phyloP scores from a whole-genome alignment of 2,888 invertebrate species.

The Timema podura region DNA sequence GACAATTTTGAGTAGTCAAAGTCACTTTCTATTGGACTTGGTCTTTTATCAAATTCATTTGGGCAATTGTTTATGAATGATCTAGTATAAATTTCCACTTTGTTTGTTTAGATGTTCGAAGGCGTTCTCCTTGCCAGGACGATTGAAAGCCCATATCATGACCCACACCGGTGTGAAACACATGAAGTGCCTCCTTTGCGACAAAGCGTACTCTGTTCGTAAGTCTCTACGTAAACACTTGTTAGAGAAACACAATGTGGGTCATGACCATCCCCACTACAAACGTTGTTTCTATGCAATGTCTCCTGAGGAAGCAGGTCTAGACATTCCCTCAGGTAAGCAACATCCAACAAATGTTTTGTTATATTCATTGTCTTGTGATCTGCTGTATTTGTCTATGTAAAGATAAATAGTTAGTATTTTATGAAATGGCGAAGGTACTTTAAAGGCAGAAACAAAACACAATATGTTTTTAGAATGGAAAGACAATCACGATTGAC shows the following conservation, averaged over 20 bases:
- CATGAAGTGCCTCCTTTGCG: constrained; percentile 51
- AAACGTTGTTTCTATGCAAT: constrained; percentile 33
- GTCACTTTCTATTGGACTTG: too few species aligned
- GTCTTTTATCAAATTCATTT: too few species aligned
- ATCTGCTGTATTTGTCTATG: too few species aligned
- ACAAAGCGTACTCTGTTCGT: constrained; percentile 49
- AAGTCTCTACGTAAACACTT: constrained; percentile 50
- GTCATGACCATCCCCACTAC: constrained; percentile 31
- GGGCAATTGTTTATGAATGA: too few species aligned
- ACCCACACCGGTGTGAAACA: constrained; percentile 50
- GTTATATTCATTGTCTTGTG: too few species aligned
- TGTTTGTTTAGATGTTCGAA: constrained; percentile 31
- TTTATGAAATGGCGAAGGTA: too few species aligned
- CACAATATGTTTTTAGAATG: too few species aligned
- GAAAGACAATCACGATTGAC: too few species aligned
- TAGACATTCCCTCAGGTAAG: constrained; percentile 32
- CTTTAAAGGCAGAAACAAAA: too few species aligned
- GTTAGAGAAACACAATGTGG: constrained; percentile 45
- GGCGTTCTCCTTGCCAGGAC: constrained; percentile 32
- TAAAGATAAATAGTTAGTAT: too few species aligned
- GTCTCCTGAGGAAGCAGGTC: constrained; percentile 35
- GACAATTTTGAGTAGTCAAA: too few species aligned
- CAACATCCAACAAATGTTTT: background rate
- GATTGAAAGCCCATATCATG: constrained; percentile 46
- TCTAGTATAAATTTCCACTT: too few species aligned